Evolutionary conservation across 2,797 vertebrate genomes (phyloP).

Genomic region (Chromobotia macracanthus): DNA sequence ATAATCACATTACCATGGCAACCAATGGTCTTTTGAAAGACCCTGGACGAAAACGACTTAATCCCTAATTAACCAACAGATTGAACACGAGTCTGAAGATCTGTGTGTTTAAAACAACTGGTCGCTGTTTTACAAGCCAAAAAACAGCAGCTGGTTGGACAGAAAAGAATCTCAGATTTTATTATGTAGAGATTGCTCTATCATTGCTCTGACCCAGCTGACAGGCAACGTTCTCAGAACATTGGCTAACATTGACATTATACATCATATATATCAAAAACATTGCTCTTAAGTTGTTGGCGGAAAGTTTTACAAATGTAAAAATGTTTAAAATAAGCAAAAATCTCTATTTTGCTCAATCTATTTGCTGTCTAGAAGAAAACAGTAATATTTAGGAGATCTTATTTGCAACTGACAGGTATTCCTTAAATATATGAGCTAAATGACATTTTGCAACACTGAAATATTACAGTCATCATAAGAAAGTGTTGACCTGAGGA

Average conservation of each 20-base stretch:
- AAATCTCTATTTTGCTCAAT: neutral
- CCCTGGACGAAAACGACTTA: neutral
- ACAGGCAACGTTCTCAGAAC: too few relatives aligned
- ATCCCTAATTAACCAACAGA: slow-evolving; percentile 40
- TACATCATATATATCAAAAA: too few relatives aligned
- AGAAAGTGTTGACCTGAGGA: neutral
- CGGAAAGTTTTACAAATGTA: too few relatives aligned
- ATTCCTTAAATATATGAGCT: neutral
- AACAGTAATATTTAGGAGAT: neutral
- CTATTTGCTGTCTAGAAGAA: neutral
- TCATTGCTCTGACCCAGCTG: too few relatives aligned
- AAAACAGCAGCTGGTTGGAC: neutral
- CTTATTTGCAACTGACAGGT: neutral
- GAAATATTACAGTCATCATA: neutral
- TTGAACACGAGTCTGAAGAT: slow-evolving; percentile 14
- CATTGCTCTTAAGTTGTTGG: too few relatives aligned
- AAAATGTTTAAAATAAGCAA: neutral
- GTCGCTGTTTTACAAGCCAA: slow-evolving; percentile 13
- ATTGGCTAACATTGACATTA: too few relatives aligned
- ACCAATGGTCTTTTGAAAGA: slow-evolving; percentile 34
- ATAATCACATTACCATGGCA: slow-evolving; percentile 35
- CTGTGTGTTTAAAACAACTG: slow-evolving; percentile 17
- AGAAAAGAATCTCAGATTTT: too few relatives aligned
- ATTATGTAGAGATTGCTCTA: too few relatives aligned
- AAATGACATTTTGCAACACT: neutral